Percentiles rank a stretch among this genome's conserved stretches.
Evolutionary conservation across 1,140 invertebrate species (phyloP).

Genomic region (Bombyx mandarina): DNA sequence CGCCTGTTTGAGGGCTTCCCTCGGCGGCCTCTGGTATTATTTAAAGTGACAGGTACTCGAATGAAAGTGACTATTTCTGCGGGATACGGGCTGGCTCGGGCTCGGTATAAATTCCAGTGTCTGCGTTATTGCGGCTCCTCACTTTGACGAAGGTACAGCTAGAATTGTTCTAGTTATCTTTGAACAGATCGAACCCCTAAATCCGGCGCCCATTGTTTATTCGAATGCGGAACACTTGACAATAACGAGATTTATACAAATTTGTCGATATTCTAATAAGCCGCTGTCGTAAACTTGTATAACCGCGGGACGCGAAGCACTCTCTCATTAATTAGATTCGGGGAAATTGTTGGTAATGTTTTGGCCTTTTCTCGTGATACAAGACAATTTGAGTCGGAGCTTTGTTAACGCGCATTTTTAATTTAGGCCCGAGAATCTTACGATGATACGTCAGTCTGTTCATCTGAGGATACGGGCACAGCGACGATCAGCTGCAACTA

Average conservation of each 20-base stretch:
- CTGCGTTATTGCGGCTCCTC: conserved; percentile 39
- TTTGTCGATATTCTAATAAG: conserved; percentile 8
- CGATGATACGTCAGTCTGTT: too few relatives aligned
- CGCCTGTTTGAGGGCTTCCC: too few relatives aligned
- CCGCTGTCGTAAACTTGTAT: background rate
- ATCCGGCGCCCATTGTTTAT: conserved; percentile 26
- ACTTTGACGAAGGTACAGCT: conserved; percentile 46
- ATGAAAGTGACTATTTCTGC: conserved; percentile 36
- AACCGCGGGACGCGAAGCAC: background rate
- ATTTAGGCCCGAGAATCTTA: too few relatives aligned
- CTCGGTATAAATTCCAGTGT: conserved; percentile 44
- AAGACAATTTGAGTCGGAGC: too few relatives aligned
- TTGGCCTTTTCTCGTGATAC: too few relatives aligned
- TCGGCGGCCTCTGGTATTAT: conserved; percentile 26
- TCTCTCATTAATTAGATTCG: too few relatives aligned
- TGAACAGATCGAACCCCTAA: conserved; percentile 27
- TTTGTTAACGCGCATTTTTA: too few relatives aligned
- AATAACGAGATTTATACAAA: conserved; percentile 11
- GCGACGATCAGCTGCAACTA: too few relatives aligned
- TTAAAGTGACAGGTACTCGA: conserved; percentile 38
- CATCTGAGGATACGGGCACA: too few relatives aligned
- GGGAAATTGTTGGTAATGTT: too few relatives aligned
- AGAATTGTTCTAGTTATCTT: conserved; percentile 37
- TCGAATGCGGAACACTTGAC: conserved; percentile 10
- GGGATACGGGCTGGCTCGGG: conserved; percentile 28